Conservation (phyloP, 30 jellyfish, hydroid and myxozoan species). For the Morbakka virulenta region DNA sequence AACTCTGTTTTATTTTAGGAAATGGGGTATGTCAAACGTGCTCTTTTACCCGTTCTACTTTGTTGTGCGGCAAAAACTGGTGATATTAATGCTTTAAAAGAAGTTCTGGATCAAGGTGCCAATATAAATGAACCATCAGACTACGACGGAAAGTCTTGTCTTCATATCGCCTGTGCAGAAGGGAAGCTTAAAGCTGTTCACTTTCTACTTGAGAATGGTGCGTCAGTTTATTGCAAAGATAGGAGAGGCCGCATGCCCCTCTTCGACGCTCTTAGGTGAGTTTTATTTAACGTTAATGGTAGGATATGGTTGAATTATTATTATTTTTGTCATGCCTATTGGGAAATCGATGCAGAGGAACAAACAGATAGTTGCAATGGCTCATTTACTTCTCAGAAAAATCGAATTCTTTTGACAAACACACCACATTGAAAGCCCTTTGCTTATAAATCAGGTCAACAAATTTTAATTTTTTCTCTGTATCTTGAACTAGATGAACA, state of each 20-base stretch:
- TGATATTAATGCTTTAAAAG: constrained; percentile 69
- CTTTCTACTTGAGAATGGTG: constrained; percentile 66
- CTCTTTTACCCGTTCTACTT: constrained; percentile 86
- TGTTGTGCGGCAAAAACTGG: constrained; percentile 99
- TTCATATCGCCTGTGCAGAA: constrained; percentile 94
- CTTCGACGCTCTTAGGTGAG: constrained; percentile 97
- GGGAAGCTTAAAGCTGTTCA: constrained; percentile 79
- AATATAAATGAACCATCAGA: constrained; percentile 93
- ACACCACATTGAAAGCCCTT: too few species aligned
- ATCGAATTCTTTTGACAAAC: too few species aligned
- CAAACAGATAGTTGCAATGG: too few species aligned
- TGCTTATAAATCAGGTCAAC: too few species aligned
- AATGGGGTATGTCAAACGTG: constrained; percentile 85
- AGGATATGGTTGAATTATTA: too few species aligned
- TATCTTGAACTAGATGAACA: too few species aligned
- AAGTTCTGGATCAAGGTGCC: constrained; percentile 94
- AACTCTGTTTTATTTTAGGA: constrained; percentile 47
- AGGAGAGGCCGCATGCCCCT: constrained; percentile 95
- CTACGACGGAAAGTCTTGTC: constrained; percentile 94
- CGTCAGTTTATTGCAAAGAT: constrained; percentile 80
- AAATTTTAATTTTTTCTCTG: too few species aligned
- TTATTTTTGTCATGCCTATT: too few species aligned
- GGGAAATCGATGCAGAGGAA: too few species aligned
- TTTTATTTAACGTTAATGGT: too few species aligned
- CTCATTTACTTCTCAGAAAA: too few species aligned